Evolutionary conservation across 2,113 vertebrate genomes (phyloP).

Genomic region (Prietella phreatophila): DNA sequence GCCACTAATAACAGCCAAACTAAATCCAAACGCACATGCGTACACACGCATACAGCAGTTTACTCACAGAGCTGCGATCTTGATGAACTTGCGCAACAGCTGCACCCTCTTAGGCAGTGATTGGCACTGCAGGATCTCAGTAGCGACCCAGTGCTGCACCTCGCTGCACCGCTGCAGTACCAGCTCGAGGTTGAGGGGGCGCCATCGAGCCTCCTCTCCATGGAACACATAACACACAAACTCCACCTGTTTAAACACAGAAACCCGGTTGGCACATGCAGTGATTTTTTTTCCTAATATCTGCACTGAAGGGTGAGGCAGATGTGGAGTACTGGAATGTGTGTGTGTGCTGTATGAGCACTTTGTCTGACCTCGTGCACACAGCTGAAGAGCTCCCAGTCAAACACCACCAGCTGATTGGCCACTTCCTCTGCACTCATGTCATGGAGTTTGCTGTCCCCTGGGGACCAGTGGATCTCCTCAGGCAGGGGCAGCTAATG

Average conservation of each 20-base stretch:
- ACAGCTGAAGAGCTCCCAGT: constrained; percentile 96
- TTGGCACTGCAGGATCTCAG: constrained; percentile 92
- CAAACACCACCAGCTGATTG: constrained; percentile 90
- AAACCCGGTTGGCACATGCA: constrained; percentile 6
- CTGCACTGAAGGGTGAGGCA: neutral
- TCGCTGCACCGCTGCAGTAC: constrained; percentile 95
- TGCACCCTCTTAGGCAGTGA: constrained; percentile 86
- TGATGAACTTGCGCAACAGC: constrained; percentile 96
- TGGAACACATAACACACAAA: constrained; percentile 96
- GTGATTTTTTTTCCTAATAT: neutral
- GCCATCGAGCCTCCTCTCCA: constrained; percentile 88
- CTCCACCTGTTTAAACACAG: constrained; percentile 80
- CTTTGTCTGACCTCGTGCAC: constrained; percentile 84
- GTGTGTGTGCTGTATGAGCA: neutral
- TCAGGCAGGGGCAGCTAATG: constrained; percentile 88
- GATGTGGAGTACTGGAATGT: neutral
- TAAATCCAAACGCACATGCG: neutral
- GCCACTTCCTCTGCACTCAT: constrained; percentile 91
- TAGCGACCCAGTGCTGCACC: constrained; percentile 96
- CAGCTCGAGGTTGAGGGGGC: constrained; percentile 94
- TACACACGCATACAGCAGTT: neutral
- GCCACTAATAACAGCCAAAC: neutral
- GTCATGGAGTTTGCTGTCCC: constrained; percentile 91
- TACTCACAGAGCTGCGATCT: constrained; percentile 91
- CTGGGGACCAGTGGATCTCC: constrained; percentile 89